These are phyloP conservation scores for Nettapus auritus DNA, from an alignment of 2,113 vertebrate genomes.

Conservation along the genomic window DNA sequence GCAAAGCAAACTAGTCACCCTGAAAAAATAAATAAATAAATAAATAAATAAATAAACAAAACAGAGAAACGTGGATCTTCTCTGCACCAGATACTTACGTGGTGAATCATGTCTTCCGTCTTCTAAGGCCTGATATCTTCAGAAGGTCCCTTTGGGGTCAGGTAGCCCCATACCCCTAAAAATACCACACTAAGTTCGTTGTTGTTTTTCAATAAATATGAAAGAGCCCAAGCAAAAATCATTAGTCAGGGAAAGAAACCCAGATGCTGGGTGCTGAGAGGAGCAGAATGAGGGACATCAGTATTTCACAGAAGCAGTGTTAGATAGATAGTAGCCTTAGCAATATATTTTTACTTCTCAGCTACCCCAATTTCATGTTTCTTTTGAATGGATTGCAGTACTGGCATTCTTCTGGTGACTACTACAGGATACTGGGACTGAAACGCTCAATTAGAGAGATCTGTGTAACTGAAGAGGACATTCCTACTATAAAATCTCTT, in stretches of 20 bases:
- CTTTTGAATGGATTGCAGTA: neutral
- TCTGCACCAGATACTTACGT: neutral
- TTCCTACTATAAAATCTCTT: neutral
- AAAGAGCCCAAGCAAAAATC: neutral
- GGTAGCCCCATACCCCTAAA: neutral
- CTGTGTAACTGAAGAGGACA: neutral
- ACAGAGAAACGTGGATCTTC: neutral
- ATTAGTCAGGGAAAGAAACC: neutral
- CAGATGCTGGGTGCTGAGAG: neutral
- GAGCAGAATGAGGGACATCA: neutral
- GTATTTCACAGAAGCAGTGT: neutral
- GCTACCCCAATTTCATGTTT: neutral
- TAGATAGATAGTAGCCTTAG: neutral
- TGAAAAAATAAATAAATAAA: no score
- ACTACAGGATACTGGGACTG: neutral
- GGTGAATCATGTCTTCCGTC: neutral
- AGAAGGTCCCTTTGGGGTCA: neutral
- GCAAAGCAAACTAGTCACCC: neutral
- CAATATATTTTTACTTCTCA: neutral
- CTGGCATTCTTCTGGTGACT: neutral
- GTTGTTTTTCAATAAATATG: neutral
- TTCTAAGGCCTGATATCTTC: fast-evolving
- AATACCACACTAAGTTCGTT: neutral
- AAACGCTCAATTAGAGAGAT: neutral
- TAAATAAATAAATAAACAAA: neutral